Percentiles rank a stretch among this genome's conserved stretches.
Evolutionary conservation across 2,797 vertebrate species (phyloP).

Genomic region (Meriones psammophilus): DNA sequence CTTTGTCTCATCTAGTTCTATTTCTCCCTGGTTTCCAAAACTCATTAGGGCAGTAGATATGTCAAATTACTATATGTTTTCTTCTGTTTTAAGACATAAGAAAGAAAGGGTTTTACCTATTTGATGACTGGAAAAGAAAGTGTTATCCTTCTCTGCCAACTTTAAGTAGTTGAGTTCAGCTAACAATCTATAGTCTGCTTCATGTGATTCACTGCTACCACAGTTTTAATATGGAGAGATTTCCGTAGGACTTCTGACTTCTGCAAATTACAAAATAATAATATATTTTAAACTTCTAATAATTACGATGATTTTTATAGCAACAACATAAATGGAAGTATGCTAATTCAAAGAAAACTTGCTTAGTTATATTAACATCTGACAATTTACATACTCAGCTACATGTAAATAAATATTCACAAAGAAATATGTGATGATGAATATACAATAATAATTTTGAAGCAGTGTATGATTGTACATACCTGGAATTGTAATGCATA

Average conservation of each 20-base stretch:
- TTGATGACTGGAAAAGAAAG: background rate
- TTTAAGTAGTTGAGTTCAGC: background rate
- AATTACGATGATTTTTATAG: background rate
- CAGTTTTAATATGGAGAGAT: background rate
- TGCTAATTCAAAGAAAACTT: background rate
- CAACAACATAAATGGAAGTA: background rate
- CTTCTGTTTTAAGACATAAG: background rate
- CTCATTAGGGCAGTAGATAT: background rate
- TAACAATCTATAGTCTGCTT: background rate
- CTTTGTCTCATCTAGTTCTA: background rate
- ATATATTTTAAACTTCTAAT: background rate
- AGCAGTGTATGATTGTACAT: background rate
- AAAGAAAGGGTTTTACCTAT: background rate
- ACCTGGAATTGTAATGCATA: background rate
- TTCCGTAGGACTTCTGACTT: background rate
- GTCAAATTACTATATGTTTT: background rate
- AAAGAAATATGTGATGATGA: background rate
- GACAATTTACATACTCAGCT: background rate
- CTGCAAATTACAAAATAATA: background rate
- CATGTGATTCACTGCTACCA: background rate
- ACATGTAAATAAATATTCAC: background rate
- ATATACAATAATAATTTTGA: background rate
- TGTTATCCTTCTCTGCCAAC: background rate
- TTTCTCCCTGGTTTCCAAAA: background rate
- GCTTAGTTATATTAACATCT: background rate